phyloP scores from a whole-genome alignment of 2,113 vertebrate genomes.

The Cinclus mexicanus region DNA sequence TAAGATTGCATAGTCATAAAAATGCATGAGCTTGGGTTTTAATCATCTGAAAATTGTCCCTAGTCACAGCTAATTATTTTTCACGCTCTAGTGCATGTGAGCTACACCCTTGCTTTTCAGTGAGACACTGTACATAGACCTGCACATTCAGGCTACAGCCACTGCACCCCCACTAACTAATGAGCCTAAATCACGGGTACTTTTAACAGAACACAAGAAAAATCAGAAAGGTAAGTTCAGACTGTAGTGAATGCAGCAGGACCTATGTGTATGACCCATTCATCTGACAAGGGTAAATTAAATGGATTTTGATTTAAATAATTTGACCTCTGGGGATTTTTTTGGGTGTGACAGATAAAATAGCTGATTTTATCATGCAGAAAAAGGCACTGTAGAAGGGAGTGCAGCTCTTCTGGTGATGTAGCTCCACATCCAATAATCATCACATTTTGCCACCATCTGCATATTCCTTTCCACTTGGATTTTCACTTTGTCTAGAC shows the following conservation, averaged over 20 bases:
- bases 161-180: neutral
- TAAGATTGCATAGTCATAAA: constrained; percentile 9
- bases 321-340: neutral
- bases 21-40: constrained; percentile 19
- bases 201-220: neutral
- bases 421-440: neutral
- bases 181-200: neutral
- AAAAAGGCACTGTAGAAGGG: neutral
- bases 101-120: neutral
- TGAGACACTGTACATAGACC: neutral
- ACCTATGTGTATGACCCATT: neutral
- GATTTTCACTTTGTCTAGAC: neutral
- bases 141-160: fast-evolving
- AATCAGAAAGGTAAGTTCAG: neutral
- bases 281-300: neutral
- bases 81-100: neutral
- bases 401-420: neutral
- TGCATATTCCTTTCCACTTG: neutral
- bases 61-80: neutral
- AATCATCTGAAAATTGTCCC: neutral
- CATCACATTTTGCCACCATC: neutral
- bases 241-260: neutral
- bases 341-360: neutral
- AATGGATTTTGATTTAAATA: neutral
- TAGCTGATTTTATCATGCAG: neutral